Evolutionary conservation across 2,888 invertebrate genomes (phyloP).

Genomic region (Exocentrus adspersus): DNA sequence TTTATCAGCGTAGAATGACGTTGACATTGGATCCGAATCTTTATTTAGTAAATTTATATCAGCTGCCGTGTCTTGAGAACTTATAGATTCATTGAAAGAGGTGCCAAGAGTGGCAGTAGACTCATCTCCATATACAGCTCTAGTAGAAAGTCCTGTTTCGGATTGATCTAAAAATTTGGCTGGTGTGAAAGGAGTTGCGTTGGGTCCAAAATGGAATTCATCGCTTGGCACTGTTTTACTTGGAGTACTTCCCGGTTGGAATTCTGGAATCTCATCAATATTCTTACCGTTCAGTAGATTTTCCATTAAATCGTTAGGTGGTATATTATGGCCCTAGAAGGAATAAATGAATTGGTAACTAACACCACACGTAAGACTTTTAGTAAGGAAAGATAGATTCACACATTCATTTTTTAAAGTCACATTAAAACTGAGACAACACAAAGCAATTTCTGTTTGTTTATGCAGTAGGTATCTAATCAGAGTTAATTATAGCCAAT

Average conservation of each 20-base stretch:
- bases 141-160: slow-evolving; percentile 64
- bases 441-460: slow-evolving; percentile 3
- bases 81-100: slow-evolving; percentile 45
- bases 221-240: slow-evolving; percentile 55
- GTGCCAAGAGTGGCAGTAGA: slow-evolving; percentile 55
- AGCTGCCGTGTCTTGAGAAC: slow-evolving; percentile 26
- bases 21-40: slow-evolving; percentile 72
- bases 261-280: slow-evolving; percentile 61
- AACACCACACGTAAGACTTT: too few species aligned
- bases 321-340: slow-evolving; percentile 52
- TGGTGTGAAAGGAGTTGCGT: slow-evolving; percentile 65
- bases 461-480: slow-evolving; percentile 35
- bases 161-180: slow-evolving; percentile 62
- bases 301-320: slow-evolving; percentile 60
- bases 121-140: slow-evolving; percentile 67
- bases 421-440: background rate
- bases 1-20: slow-evolving; percentile 73
- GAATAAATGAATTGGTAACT: slow-evolving; percentile 1
- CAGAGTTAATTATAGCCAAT: slow-evolving; percentile 36
- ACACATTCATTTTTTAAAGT: too few species aligned
- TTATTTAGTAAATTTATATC: slow-evolving; percentile 57
- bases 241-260: slow-evolving; percentile 55
- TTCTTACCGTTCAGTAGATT: slow-evolving; percentile 62
- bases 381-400: too few species aligned
- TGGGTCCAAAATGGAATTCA: slow-evolving; percentile 72